A percentile compares a stretch with the other conserved stretches of the same genome.
These are phyloP conservation scores for Geopemphigus sp. DNA, from an alignment of 1,140 invertebrate species.

Conservation along the genomic window DNA sequence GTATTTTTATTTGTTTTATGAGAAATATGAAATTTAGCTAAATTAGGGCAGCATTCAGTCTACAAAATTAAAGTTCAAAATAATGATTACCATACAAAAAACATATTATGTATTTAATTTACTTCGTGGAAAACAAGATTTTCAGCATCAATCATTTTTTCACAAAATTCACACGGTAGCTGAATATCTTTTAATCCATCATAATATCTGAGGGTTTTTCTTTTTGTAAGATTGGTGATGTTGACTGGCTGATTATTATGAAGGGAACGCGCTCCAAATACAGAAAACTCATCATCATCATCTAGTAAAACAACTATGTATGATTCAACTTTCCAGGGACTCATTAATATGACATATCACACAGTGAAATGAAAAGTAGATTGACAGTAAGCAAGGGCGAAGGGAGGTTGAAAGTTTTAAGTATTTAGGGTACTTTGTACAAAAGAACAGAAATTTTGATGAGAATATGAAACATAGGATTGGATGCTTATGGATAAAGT, in stretches of 20 bases:
- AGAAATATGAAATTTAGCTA: slow-evolving; percentile 38
- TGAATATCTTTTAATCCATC: slow-evolving; percentile 10
- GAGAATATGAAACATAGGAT: too few species aligned
- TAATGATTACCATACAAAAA: neutral
- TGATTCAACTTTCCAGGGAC: too few species aligned
- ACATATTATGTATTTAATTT: neutral
- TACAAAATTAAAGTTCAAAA: neutral
- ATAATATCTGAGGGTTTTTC: slow-evolving; percentile 1
- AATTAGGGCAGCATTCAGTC: slow-evolving; percentile 42
- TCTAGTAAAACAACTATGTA: neutral
- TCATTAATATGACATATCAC: too few species aligned
- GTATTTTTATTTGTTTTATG: slow-evolving; percentile 39
- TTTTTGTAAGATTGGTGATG: slow-evolving; percentile 3
- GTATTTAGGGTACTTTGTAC: too few species aligned
- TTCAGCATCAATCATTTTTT: slow-evolving; percentile 41
- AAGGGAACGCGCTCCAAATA: slow-evolving; percentile 9
- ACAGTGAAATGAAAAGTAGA: too few species aligned
- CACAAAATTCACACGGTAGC: slow-evolving; percentile 38
- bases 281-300: slow-evolving; percentile 40
- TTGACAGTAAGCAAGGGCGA: too few species aligned
- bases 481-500: too few species aligned
- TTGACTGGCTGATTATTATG: slow-evolving; percentile 18
- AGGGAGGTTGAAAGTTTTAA: too few species aligned
- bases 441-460: too few species aligned
- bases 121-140: slow-evolving; percentile 45